Evolutionary conservation across 2,888 invertebrate species (phyloP), one percentile per base, ranked within the genome.

Genomic region (Ophion obscuratus): DNA sequence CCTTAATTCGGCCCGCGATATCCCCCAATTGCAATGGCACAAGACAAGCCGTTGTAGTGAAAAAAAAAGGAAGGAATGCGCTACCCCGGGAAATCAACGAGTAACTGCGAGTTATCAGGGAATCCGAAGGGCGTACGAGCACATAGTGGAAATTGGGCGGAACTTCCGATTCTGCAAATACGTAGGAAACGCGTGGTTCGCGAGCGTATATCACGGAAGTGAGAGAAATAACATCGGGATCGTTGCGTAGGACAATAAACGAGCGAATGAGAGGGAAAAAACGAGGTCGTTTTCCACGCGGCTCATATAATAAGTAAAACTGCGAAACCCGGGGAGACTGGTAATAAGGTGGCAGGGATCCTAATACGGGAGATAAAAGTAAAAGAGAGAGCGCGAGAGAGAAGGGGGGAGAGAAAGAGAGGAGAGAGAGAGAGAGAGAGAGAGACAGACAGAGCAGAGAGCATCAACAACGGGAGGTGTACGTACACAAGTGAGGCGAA

Each of bases 381-480:
- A 6, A 20, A 3, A 70, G 53, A 27, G 24, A 36, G 31, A 27
- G 53, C 1, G 36, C 20, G 73, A 59, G 31, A 20, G 36, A 36
- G 36, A 40, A 59, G 6, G 5, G 20, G 59, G 4, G 17, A 53
- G 27, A 27, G 6, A 53, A 11, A 36, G 57, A 57, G 31, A 59
- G 36, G 36, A 71, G 9, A 20, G 57, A n/a, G n/a, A 31, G 57
- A 9, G 36, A 36, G 73, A 24, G n/a, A 20, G 11, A 59, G 40
- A 40, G 73, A 27, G 4, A 59, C 40, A 6, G 53, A 57, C 24
- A 17, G 17, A 27, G 71, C 17, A 59, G 36, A 9, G 73, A 59
- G 73, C 9, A 59, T 62, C 44, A 68, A 24, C 68, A 68, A 14
- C 20, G 24, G 47, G 44, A 44, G 68, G 74, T 74, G 36, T 62